Conservation (phyloP, 1,140 invertebrate genomes). For the Anoplolepis gracilipes region DNA sequence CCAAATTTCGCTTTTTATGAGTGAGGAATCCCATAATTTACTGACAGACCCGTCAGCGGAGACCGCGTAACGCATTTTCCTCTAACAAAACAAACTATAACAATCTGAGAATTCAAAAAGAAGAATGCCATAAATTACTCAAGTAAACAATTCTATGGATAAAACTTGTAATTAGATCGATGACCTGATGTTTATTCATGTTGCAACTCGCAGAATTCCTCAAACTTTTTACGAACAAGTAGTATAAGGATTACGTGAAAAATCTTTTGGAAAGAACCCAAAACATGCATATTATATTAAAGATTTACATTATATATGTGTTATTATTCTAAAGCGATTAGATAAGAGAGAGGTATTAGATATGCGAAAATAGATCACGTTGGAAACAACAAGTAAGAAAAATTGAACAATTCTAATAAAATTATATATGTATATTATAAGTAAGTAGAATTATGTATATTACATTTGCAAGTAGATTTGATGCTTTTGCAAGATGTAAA, state of each 20-base stretch:
- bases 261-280: neutral
- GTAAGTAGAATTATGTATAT: neutral
- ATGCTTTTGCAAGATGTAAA: neutral
- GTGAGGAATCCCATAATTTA: too few relatives aligned
- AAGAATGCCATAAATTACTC: constrained; percentile 81
- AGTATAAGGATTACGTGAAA: neutral
- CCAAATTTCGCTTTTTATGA: too few relatives aligned
- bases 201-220: neutral
- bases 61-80: too few relatives aligned
- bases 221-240: neutral
- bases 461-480: neutral
- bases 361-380: neutral
- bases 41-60: too few relatives aligned
- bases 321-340: neutral
- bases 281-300: too few relatives aligned
- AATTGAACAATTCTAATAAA: neutral
- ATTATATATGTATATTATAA: neutral
- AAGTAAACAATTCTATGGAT: constrained; percentile 77
- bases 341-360: neutral
- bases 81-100: too few relatives aligned
- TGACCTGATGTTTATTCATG: neutral
- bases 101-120: too few relatives aligned
- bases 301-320: neutral
- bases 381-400: neutral
- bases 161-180: neutral